These are phyloP conservation scores for Pyxicephalus adspersus DNA, from an alignment of 2,113 vertebrate species.

Conservation along the genomic window DNA sequence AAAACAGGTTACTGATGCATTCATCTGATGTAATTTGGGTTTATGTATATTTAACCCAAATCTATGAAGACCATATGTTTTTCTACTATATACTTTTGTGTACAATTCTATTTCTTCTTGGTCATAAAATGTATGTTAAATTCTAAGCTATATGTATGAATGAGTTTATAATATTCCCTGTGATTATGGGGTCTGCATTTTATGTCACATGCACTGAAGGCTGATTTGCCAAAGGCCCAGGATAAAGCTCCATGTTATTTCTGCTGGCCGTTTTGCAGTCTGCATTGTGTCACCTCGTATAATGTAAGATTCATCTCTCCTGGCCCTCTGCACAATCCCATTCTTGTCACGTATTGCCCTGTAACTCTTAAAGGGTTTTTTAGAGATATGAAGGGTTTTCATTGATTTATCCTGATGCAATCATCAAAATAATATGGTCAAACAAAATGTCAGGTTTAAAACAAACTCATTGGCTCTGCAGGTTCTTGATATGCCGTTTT, in stretches of 20 bases:
- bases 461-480: not conserved
- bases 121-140: too few species aligned
- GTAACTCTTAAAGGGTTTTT: slow-evolving; percentile 1
- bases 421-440: not conserved
- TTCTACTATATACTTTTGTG: too few species aligned
- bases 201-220: not conserved
- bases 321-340: not conserved
- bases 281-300: slow-evolving; percentile 24
- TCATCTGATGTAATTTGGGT: too few species aligned
- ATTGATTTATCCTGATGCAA: not conserved
- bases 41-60: too few species aligned
- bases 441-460: not conserved
- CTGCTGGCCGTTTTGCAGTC: not conserved
- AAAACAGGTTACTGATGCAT: too few species aligned
- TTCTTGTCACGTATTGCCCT: not conserved
- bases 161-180: too few species aligned
- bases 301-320: not conserved
- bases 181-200: too few species aligned
- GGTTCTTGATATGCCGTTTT: not conserved
- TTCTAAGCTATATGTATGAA: too few species aligned
- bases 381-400: not conserved
- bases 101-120: too few species aligned
- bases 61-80: too few species aligned
- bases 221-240: not conserved
- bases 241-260: not conserved